Evolutionary conservation across 37 sponge, comb jelly and placozoan genomes (phyloP).

Genomic region (Cladorhizidae sp.): DNA sequence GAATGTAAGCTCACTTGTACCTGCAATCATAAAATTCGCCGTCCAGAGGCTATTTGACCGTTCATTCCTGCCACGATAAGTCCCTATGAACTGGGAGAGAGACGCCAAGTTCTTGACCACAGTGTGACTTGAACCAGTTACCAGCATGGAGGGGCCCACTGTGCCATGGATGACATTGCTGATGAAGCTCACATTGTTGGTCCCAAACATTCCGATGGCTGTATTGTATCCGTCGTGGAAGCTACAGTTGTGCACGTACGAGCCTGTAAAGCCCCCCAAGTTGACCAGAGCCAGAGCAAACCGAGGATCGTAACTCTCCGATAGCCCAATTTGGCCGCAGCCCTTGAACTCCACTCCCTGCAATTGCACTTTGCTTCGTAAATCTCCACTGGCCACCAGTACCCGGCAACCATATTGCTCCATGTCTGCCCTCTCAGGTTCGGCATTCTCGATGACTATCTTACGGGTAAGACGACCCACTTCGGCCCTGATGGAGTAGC

Average conservation of each 20-base stretch:
- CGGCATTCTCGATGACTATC: conserved; percentile 68
- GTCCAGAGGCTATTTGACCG: conserved; percentile 58
- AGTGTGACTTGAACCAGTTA: conserved; percentile 42
- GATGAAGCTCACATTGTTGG: conserved; percentile 24
- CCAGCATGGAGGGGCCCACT: conserved; percentile 75
- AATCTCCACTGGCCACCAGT: conserved; percentile 17
- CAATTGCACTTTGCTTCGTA: conserved; percentile 50
- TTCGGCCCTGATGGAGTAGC: conserved; percentile 55
- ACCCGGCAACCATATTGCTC: conserved; percentile 86
- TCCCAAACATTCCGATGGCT: conserved; percentile 84
- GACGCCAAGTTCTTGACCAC: conserved; percentile 70
- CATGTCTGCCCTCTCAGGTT: conserved; percentile 23
- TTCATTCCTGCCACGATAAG: conserved; percentile 54
- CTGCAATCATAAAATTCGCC: conserved; percentile 36
- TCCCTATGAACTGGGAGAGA: conserved; percentile 64
- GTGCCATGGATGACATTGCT: conserved; percentile 84
- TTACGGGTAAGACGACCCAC: conserved; percentile 88
- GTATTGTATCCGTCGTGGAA: conserved; percentile 82
- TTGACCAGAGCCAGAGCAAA: conserved; percentile 83
- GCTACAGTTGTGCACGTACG: conserved; percentile 65
- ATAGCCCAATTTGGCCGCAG: conserved; percentile 86
- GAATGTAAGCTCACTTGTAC: conserved; percentile 45
- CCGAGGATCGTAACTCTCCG: conserved; percentile 75
- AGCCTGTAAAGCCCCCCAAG: conserved; percentile 13
- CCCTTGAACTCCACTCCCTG: conserved; percentile 80